Base-by-base conservation (phyloP, 2,797 vertebrate species). In the Scolopax rusticola region DNA sequence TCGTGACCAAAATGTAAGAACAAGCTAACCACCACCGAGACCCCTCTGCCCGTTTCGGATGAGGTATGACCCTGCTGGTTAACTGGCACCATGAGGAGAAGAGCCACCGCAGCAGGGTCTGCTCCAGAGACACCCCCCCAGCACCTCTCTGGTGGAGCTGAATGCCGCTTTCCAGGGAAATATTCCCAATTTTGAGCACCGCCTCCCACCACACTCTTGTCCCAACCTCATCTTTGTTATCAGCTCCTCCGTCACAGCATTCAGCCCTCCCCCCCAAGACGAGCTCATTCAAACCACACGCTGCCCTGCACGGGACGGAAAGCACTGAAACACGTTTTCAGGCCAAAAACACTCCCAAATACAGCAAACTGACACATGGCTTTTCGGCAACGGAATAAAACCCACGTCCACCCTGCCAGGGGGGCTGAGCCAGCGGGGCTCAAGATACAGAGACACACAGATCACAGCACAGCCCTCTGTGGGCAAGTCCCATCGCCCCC, bases 241-340 rank as follows among this genome's bases (percentile, higher is more conserved):
- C 53, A 28, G 63, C 48, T 24, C 61, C 48, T 7, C 8, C 8
- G 40, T 7, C 90, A 41, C 0, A 0, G 65, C 6, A 2, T 6
- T 40, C 59, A 20, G 50, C 6, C 5, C 50, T 27, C 28, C 18
- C 15, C 8, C 6, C 19, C 45, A 1, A 5, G 19, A 23, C 0
- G 1, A 48, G 33, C 57, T 86, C 74, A 30, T 71, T 84, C 91
- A 89, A 92, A 91, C 48, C 0, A 0, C 3, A 1, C 0, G 8
- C 67, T 36, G 57, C 69, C 69, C 4, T 4, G 3, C 20, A 2
- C 2, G 0, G 43, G 11, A 48, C 0, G 0, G 33, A 47, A 83
- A 86, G 71, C 3, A 7, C 64, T 51, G 12, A 38, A 83, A 43
- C 59, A 11, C 0, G 0, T 10, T 80, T 48, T 50, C 76, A 70